A percentile compares a stretch with the other conserved stretches of the same genome.
Evolutionary conservation across 2,888 invertebrate species (phyloP).

Genomic region (Muscina levida): DNA sequence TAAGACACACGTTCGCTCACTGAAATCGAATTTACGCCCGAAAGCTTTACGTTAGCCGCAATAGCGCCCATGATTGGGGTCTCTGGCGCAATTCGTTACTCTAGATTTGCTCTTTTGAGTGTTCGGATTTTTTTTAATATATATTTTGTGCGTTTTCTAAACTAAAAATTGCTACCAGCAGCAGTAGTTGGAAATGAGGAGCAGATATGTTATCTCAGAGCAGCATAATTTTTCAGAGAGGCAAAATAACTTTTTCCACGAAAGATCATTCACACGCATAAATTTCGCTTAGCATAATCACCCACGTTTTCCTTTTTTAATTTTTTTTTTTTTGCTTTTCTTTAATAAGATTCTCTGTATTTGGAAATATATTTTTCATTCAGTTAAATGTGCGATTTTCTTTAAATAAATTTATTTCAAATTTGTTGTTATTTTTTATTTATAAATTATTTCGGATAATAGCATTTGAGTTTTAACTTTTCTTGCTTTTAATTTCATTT

Average conservation of each 20-base stretch:
- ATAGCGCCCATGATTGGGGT: constrained; percentile 59
- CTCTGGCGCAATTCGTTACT: constrained; percentile 48
- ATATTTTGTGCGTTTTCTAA: background rate
- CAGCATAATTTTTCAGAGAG: constrained; percentile 25
- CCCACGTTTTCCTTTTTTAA: constrained; percentile 20
- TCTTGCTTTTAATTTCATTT: background rate
- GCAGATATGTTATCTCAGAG: background rate
- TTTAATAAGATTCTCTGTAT: background rate
- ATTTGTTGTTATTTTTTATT: no score
- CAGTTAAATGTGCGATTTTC: constrained; percentile 12
- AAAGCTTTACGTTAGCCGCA: constrained; percentile 35
- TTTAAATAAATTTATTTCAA: constrained; percentile 20
- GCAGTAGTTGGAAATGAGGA: background rate
- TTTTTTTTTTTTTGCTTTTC: background rate
- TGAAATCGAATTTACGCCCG: constrained; percentile 42
- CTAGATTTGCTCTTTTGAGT: constrained; percentile 49
- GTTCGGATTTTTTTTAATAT: constrained; percentile 19
- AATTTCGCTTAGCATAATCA: constrained; percentile 12
- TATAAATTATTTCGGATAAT: background rate
- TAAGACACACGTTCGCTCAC: constrained; percentile 53
- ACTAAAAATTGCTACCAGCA: constrained; percentile 7
- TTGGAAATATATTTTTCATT: constrained; percentile 8
- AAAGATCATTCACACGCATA: constrained; percentile 30
- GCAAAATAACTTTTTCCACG: background rate
- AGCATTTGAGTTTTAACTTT: background rate